These are phyloP conservation scores for Andrena trimmerana DNA, from an alignment of 2,888 invertebrate genomes.

Conservation along the genomic window DNA sequence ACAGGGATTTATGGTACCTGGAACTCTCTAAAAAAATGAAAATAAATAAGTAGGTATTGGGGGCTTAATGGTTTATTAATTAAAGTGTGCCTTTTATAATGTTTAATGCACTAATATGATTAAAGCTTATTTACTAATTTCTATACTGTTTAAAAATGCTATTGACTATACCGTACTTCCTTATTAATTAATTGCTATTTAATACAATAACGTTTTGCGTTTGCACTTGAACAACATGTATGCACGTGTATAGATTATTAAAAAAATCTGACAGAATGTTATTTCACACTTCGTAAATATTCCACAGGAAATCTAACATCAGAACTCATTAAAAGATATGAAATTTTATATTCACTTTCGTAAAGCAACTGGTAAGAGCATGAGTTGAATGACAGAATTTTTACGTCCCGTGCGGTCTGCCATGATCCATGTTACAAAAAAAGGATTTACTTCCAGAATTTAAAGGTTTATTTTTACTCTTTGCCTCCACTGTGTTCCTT, in stretches of 20 bases:
- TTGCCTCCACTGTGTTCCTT: conserved; percentile 6
- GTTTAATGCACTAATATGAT: conserved; percentile 4
- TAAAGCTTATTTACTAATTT: too few species aligned
- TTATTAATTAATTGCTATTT: neutral
- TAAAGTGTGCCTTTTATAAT: conserved; percentile 12
- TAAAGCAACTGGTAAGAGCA: neutral
- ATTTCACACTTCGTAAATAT: conserved; percentile 1
- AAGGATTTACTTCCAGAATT: conserved; percentile 16
- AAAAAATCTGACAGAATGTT: neutral
- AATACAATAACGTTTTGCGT: neutral
- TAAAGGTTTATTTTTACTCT: conserved; percentile 7
- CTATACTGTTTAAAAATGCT: too few species aligned
- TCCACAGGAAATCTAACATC: neutral
- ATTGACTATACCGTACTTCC: too few species aligned
- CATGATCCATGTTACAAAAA: neutral
- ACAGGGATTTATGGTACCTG: conserved; percentile 37
- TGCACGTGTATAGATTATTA: too few species aligned
- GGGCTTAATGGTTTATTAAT: conserved; percentile 45
- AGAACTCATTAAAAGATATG: neutral
- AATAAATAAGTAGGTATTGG: conserved; percentile 25
- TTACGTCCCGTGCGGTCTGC: neutral
- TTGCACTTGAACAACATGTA: too few species aligned
- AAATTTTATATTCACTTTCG: neutral
- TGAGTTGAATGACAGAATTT: neutral
- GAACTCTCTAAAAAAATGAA: conserved; percentile 9